Evolutionary conservation across 2,888 invertebrate species (phyloP), one percentile per base, ranked within the genome.

Genomic region (Noctua fimbriata): DNA sequence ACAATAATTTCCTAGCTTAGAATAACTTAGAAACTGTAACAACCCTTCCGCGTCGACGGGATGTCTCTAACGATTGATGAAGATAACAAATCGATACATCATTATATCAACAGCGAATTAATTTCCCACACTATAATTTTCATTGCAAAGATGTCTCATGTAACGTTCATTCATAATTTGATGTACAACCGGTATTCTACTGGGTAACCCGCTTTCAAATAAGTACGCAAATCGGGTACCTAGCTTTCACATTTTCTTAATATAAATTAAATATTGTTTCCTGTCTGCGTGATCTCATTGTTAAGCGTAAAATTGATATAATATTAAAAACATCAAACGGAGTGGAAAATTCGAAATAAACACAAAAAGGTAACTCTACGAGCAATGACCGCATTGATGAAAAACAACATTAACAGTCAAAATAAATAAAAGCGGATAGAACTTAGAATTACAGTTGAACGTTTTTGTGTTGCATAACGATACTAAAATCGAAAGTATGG

Each of bases 391-490:
- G 87, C 71, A 49, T 76, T 78, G 82, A 81, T 81, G 85, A 88
- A 89, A 89, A 88, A 88, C 84, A 79, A 88, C 86, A 83, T 69
- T 69, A 83, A 88, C 78, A 81, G 32, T 63, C 70, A 72, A 88
- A 89, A 88, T 84, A 84, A 89, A 87, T 84, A 84, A 89, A 87
- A 82, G 71, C 83, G 89, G 69, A 83, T 82, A 86, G 76, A 87
- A 87, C 88, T 86, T 86, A 44, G 72, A 81, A 81, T 78, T 75
- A 89, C 89, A 87, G 90, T 90, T 88, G 84, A 90, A 87, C 87
- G 89, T 91, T 91, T 91, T 88, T 89, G 77, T 81, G 90, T 93
- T 93, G 89, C 92, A 88, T 92, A 93, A 93, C 89, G 84, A 86
- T 84, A 84, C 78, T 88, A 89, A 92, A 93, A 92, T 90, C 90